Evolutionary conservation across 2,113 vertebrate species (phyloP).

Genomic region (Butorides virescens): DNA sequence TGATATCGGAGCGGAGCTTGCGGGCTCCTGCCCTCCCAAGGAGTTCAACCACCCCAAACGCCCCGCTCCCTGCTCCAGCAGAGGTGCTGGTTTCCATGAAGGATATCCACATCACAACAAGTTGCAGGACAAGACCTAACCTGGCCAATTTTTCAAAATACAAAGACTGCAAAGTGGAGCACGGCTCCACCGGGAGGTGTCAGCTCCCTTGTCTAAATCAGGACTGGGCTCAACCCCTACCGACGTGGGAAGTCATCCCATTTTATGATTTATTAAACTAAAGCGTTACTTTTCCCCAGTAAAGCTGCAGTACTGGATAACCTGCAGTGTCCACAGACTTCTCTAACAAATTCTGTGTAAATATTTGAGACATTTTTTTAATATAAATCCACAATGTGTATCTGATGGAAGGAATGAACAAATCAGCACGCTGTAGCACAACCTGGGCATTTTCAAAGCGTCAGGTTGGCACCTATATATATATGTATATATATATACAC

Average conservation of each 20-base stretch:
- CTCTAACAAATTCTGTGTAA: not conserved
- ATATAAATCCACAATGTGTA: not conserved
- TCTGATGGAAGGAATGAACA: not conserved
- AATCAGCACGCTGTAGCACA: not conserved
- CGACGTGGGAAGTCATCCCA: rapidly evolving
- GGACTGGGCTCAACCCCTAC: not conserved
- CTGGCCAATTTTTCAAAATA: not conserved
- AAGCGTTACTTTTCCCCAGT: not conserved
- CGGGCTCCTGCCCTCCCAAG: not conserved
- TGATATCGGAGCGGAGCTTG: not conserved
- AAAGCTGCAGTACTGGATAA: not conserved
- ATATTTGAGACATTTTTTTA: not conserved
- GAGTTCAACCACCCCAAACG: rapidly evolving
- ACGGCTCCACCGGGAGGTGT: not conserved
- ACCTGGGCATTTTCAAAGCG: not conserved
- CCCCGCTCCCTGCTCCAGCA: not conserved
- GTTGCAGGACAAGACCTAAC: not conserved
- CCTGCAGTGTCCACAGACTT: not conserved
- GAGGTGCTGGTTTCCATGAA: not conserved
- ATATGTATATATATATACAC: not conserved
- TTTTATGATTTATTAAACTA: not conserved
- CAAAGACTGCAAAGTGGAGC: not conserved
- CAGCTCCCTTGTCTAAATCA: not conserved
- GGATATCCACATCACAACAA: not conserved
- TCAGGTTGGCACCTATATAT: not conserved